Base-by-base conservation (phyloP, 2,113 vertebrate genomes). In the Ceratotherium simum region DNA sequence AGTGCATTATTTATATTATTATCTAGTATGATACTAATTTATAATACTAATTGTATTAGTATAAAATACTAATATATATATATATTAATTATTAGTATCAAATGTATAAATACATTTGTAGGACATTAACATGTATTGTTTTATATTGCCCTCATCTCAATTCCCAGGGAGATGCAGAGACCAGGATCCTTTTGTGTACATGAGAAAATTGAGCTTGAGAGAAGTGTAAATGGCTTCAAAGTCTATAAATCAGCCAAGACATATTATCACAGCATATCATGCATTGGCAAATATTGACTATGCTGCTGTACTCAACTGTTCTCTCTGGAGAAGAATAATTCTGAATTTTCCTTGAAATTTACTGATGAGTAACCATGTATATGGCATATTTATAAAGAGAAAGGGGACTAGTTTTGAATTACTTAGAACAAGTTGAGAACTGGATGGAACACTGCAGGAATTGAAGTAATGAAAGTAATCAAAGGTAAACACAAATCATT, bases 271-370 rank as follows among this genome's bases (percentile, higher is more conserved):
- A 81, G 48, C 48, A 89, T 75, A 73, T 54, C 6, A 91, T 4
- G n/a, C 58, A 39, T 1, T 95, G 31, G 80, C 8, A 93, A 82
- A 95, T 78, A 93, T 13, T 67, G 70, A 69, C 60, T 78, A 4
- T 23, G 29, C 48, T 36, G 25, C 60, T 84, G 13, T 51, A 80
- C 54, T 88, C 36, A 93, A 36, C n/a, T 67, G 1, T 21, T 88
- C 17, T 87, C 69, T 88, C 91, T 48, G 4, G 31, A 39, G 64
- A 91, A 83, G 48, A 6, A 90, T 69, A 92, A 92, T 91, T 36
- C 39, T 96, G 65, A 91, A 29, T 72, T 62, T 75, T 91, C 70
- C 54, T 80, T 87, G 36, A 96, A 84, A 65, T 56, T 88, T 48
- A 60, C 51, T 76, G 16, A 42, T 76, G 16, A 42, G n/a, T 39